Base-by-base conservation (phyloP, 2,888 invertebrate species). In the Drosophila niveifrons region DNA sequence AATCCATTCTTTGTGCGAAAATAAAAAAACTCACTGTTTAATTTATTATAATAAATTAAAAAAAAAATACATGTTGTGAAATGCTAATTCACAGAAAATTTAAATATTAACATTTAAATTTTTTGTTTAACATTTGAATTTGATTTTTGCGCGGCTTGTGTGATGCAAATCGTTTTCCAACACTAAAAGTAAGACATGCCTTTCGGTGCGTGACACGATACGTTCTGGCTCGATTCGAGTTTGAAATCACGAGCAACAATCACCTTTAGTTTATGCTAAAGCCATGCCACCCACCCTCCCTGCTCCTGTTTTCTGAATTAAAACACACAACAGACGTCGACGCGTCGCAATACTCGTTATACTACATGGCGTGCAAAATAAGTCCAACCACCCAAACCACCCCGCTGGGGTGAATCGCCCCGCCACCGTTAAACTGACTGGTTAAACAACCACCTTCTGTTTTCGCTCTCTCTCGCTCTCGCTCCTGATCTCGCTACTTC, bases 391-490 rank as follows among this genome's bases (percentile, higher is more conserved):
- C 74, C 74, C 75, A 75, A 75, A 71, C 74, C 72, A 75, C 77
- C 75, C 75, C 58, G 36, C 47, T 23, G 36, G 58, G 58, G 58
- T 64, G 69, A 47, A 56, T 34, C 46, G 41, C 46, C 44, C 61
- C 53, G 68, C 58, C 61, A 23, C 34, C 51, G 46, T n/a, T 36
- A 11, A 36, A n/a, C 36, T 58, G 50, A 47, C 77, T 76, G 77
- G 72, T 76, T 64, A 76, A 75, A 72, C 75, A 75, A 75, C 75
- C 75, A 75, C 77, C 75, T 72, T 76, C 68, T 76, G 55, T 51
- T 68, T 57, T 72, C 41, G 53, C 53, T 55, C 57, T 29, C 59
- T 59, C 64, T 57, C 64, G 15, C 46, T 28, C 41, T 15, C 36
- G 15, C 47, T 17, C 15, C 15, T 7, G 36, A 31, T 9, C 47